Evolutionary conservation across 2,888 invertebrate genomes (phyloP), one percentile per base, ranked within the genome.

Genomic region (Amiota minor): DNA sequence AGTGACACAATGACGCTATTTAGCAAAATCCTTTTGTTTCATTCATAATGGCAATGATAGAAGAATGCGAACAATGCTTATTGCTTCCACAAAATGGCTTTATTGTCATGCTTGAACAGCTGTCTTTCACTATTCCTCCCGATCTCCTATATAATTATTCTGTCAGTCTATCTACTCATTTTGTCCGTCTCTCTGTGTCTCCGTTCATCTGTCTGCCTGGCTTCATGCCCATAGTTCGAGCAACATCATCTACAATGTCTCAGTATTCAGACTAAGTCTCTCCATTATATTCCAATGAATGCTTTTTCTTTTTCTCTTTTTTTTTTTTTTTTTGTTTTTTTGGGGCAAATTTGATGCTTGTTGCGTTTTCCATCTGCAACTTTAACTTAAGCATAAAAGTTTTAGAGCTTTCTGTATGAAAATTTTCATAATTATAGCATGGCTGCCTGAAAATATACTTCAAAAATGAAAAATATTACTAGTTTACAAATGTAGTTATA

Each of bases 1-100:
- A 50, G 35, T 20, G 67, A 20, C 67, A 68, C 67, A 68, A 68
- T 68, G 67, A 68, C 20, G 67, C 67, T 53, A 68, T 68, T 68
- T 68, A 68, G 67, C 12, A 50, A 68, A 68, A 59, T 53, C 50
- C 53, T 68, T 35, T 68, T 68, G 67, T 68, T 53, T 68, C 50
- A 68, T 20, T 20, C 53, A 68, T 68, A 68, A 68, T 68, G 67
- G 20, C 23, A 23, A 14, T 35, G 6, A 35, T 35, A 8, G 35
- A 35, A 35, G 4, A 8, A 35, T 35, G 35, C 6, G 35, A 35
- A 35, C 35, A 35, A 35, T n/a, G 67, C 46, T 68, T 23, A 68
- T 20, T 68, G 67, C 53, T 11, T 35, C 35, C 67, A 68, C 47
- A 68, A 35, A 68, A 68, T 68, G 67, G 50, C 67, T 68, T 68